Evolutionary conservation across 2,797 vertebrate genomes (phyloP), one percentile per base, ranked within the genome.

Genomic region (Sebastes vulpes): DNA sequence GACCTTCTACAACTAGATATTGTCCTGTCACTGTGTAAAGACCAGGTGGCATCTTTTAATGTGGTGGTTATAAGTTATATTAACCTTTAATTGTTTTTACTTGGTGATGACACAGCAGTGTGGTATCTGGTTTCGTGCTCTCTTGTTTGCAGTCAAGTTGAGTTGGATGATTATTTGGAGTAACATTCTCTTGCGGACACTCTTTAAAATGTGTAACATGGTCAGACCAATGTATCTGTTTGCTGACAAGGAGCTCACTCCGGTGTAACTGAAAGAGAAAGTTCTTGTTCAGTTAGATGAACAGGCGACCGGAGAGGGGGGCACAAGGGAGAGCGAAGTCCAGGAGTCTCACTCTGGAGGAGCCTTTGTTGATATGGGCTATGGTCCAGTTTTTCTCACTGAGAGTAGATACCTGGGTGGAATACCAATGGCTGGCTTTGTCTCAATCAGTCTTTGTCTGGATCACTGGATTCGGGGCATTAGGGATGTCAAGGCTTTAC

Each of bases 381-480:
- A 56, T 54, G 35, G 65, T 82, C 77, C 79, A 90, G 42, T 64
- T 61, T 65, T 84, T 77, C 75, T 82, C 72, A 65, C 65, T 79
- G 60, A 54, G 70, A 76, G 29, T 54, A 60, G 63, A 67, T 79
- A 75, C 64, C 57, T 28, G 58, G 46, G 70, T 72, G 58, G 92
- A 93, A 94, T 91, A 94, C 90, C 91, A 93, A 94, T 93, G 72
- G 9, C 20, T 16, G 32, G 1, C 64, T 91, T 87, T 89, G 87
- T 90, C 82, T 89, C 57, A 61, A 21, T 65, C 38, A 2, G 35
- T 67, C 29, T 72, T 67, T 82, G 38, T 80, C 59, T 78, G 32
- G 65, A 77, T 69, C 25, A 59, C 72, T 86, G 79, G 79, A 78
- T 73, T 81, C 72, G 75, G 59, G 64, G 80, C 72, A 79, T 88